Base-by-base conservation (phyloP, 2,797 vertebrate species). In the Mormyrus proboscirostris region DNA sequence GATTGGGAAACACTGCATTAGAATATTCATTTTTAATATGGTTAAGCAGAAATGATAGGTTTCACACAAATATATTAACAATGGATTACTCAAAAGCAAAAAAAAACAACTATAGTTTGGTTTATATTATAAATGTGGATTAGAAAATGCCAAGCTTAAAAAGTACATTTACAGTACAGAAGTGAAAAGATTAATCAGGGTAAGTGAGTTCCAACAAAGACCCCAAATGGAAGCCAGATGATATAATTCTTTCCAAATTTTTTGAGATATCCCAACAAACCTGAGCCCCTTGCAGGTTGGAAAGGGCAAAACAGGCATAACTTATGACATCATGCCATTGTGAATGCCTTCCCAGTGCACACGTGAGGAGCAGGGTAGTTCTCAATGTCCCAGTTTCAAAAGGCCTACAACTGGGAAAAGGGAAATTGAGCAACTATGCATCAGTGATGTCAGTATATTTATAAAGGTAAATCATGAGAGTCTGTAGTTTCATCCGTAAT, bases 351-450 rank as follows among this genome's bases (percentile, higher is more conserved):
- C 44, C 50, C 41, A 88, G 85, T 12, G 33, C 44, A 51, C 88
- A 47, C 53, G 89, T 83, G 29, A 69, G n/a, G 25, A 89, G 38
- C n/a, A 90, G 82, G n/a, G 50, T 49, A 57, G 16, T 82, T 44
- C 44, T 87, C 88, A 47, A 50, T 59, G 29, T 83, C 44, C 73
- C 89, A 41, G 22, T 88, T 19, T 14, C 57, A 38, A 53, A 73
- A 76, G 12, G 16, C 62, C 90, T 90, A 57, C 65, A n/a, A 62
- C 41, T 33, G 14, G 12, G n/a, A 86, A 53, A 29, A 86, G 25
- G 4, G 19, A 65, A 10, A n/a, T 50, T 69, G 16, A 65, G 57
- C 41, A 84, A 4, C 22, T 50, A 84, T 8, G 19, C 8, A 22
- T 25, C 22, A 84, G 4, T 84, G 41, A 84, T 49, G 82, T 10